These are phyloP conservation scores for Drosophila robusta DNA, from an alignment of 2,888 invertebrate species.

Conservation along the genomic window DNA sequence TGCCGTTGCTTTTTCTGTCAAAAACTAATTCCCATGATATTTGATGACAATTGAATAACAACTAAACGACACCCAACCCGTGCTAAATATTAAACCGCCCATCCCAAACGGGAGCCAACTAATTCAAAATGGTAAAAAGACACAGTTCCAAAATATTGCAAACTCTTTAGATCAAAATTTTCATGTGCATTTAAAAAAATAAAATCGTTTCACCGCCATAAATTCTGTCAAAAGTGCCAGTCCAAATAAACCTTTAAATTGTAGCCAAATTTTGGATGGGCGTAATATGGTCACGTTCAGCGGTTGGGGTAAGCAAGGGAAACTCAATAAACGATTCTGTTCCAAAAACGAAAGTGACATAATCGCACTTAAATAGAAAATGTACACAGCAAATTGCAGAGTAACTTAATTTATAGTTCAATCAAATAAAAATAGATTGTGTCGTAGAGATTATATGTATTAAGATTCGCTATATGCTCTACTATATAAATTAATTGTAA, in stretches of 20 bases:
- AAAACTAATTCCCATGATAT: conserved; percentile 3
- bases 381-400: conserved; percentile 10
- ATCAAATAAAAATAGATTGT: too few relatives aligned
- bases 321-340: not conserved
- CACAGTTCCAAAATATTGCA: conserved; percentile 5
- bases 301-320: conserved; percentile 34
- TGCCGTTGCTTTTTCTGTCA: conserved; percentile 20
- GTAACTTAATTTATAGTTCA: not conserved
- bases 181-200: not conserved
- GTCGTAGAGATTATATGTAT: too few relatives aligned
- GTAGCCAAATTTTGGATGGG: conserved; percentile 31
- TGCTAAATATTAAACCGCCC: not conserved
- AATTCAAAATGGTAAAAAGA: conserved; percentile 14
- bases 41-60: conserved; percentile 1
- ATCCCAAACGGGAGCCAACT: not conserved
- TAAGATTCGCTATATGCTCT: too few relatives aligned
- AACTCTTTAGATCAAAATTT: conserved; percentile 22
- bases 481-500: too few relatives aligned
- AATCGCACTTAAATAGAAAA: not conserved
- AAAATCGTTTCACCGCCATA: not conserved
- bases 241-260: conserved; percentile 3
- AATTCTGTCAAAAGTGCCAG: not conserved
- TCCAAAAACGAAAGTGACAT: not conserved
- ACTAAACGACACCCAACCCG: not conserved
- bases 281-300: conserved; percentile 25